Evolutionary conservation across 2,888 invertebrate species (phyloP).

Genomic region (Herminia tarsipennalis): DNA sequence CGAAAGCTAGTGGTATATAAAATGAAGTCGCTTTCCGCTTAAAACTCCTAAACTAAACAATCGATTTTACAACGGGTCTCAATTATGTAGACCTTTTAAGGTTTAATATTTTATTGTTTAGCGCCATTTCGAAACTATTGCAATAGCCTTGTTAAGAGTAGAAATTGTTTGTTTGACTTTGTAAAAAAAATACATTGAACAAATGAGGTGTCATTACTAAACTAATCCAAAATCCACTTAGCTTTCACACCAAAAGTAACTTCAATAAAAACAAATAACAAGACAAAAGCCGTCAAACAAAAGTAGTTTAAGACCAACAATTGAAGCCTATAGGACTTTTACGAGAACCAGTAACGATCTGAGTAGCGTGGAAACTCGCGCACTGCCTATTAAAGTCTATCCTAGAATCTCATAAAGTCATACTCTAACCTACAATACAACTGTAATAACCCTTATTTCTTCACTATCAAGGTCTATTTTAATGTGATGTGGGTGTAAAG

Average conservation of each 20-base stretch:
- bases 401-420: slow-evolving; percentile 71
- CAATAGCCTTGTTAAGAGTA: no score
- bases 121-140: no score
- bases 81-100: no score
- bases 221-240: not conserved
- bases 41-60: no score
- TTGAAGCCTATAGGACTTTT: slow-evolving; percentile 61
- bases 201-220: not conserved
- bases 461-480: slow-evolving; percentile 50
- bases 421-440: slow-evolving; percentile 39
- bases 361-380: slow-evolving; percentile 64
- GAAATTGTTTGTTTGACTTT: no score
- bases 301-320: slow-evolving; percentile 43
- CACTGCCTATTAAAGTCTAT: slow-evolving; percentile 77
- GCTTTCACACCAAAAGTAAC: slow-evolving; percentile 9
- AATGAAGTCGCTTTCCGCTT: no score
- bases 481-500: slow-evolving; percentile 23
- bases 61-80: no score
- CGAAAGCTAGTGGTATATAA: no score
- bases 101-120: no score
- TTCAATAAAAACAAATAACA: slow-evolving; percentile 23
- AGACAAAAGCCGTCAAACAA: slow-evolving; percentile 37
- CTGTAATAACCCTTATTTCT: slow-evolving; percentile 44
- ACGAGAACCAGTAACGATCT: slow-evolving; percentile 72
- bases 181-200: not conserved